These are phyloP conservation scores for Spheniscus mendiculus DNA, from an alignment of 2,113 vertebrate genomes.

Conservation along the genomic window DNA sequence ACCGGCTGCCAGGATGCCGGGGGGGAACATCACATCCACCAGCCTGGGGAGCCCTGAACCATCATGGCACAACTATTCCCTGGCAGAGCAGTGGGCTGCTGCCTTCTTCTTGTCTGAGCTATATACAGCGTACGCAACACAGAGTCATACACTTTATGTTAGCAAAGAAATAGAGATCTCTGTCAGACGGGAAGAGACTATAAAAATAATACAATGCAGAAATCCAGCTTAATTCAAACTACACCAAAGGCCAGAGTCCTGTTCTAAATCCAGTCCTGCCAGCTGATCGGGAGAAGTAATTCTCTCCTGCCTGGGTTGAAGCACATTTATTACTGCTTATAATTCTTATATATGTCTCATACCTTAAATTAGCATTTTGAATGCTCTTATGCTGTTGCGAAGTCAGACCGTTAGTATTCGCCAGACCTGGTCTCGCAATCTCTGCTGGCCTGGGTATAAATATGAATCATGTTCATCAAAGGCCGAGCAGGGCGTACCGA, in stretches of 20 bases:
- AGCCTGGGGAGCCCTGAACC: neutral
- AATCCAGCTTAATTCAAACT: neutral
- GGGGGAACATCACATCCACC: neutral
- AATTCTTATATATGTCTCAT: neutral
- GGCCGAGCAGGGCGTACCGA: neutral
- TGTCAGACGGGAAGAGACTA: neutral
- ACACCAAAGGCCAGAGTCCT: neutral
- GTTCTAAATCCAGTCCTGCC: constrained; percentile 14
- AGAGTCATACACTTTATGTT: neutral
- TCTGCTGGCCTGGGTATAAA: neutral
- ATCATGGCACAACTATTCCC: rapidly evolving
- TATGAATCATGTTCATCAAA: neutral
- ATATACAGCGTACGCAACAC: neutral
- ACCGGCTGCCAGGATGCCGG: rapidly evolving
- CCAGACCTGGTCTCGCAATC: neutral
- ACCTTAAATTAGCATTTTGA: neutral
- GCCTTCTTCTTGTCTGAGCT: neutral
- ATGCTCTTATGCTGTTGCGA: neutral
- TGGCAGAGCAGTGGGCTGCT: neutral
- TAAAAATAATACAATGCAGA: constrained; percentile 42
- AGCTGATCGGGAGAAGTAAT: neutral
- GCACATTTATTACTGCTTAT: neutral
- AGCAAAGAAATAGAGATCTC: neutral
- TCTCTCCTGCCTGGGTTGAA: neutral
- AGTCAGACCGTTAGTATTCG: neutral